Base-by-base conservation (phyloP, 2,113 vertebrate species). In the Oceanites oceanicus region DNA sequence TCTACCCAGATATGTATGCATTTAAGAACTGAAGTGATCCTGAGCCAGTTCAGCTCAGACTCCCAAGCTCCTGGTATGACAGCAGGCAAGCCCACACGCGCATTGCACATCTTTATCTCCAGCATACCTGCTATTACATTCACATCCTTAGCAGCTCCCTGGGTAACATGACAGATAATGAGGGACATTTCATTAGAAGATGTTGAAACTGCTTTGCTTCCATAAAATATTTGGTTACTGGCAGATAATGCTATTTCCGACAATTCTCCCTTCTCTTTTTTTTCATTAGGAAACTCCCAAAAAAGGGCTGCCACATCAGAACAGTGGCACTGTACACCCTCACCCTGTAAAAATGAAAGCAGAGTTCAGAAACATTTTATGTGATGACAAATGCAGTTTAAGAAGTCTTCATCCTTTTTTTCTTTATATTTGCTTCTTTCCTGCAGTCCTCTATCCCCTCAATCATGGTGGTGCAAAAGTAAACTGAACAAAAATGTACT, bases 171-270 rank as follows among this genome's bases (percentile, higher is more conserved):
- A 61, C 34, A 80, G 36, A 40, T 65, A 88, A 59, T 0, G 2
- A 76, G 11, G 27, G 78, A 30, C 66, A 75, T 72, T 93, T 65
- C 20, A 78, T 44, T 72, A 72, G 30, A 79, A 96, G 40, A 80
- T n/a, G 25, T 18, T 71, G 45, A 86, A 95, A 88, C 11, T 21
- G 23, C 25, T 94, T 86, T 93, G 55, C 80, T 95, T 72, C 40
- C 4, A 15, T 44, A 72, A 85, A 75, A 67, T 78, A 75, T 56
- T 75, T 71, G 66, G 22, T 9, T n/a, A 63, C 42, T 16, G 26
- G 42, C 15, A 85, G 74, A 30, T 36, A 88, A 65, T 6, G 29
- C 6, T 86, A 13, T 44, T 93, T 76, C 40, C 79, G 78, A 78
- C 74, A 82, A 73, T 62, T 55, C 30, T 44, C 15, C 23, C n/a